Base-by-base conservation (phyloP, 2,113 vertebrate genomes). In the Tympanuchus pallidicinctus region DNA sequence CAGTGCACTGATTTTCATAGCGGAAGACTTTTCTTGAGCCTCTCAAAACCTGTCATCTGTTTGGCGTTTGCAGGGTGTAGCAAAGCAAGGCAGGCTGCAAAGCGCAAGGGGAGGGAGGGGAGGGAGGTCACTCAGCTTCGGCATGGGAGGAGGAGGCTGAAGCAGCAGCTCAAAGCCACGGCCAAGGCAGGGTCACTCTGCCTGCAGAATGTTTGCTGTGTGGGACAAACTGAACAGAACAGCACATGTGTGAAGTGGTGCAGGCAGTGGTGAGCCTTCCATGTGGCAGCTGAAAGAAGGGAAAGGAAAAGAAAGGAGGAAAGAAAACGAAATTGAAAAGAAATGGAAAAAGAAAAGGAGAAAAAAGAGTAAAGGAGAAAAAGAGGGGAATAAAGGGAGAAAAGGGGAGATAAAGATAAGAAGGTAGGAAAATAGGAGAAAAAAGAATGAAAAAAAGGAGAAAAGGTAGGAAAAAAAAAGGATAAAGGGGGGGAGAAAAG, bases 381-480 rank as follows among this genome's bases (percentile, higher is more conserved):
- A 21, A 5, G 4, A 30, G 56, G 30, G 18, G 17, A 28, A 18
- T 14, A 27, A 74, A 42, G 6, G 12, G 4, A 16, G 43, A 5
- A 5, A 16, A 19, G 3, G 3, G 17, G 11, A 22, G 27, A 66
- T 27, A 10, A 40, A 16, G 10, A 15, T 21, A 6, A 25, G 17
- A 47, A 38, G 59, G 22, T 17, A 30, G 16, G 30, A 32, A 57
- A 57, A 57, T 16, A 18, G 54, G 30, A 30, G 15, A 57, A 57
- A 30, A 28, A 28, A 27, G 27, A 28, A 28, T 13, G 14, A 27
- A 19, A 34, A 19, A 32, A 17, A 38, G 14, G 27, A 54, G 24
- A n/a, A 11, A 20, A 19, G 30, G 25, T 47, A 11, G 3, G 1
- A 10, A 3, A 11, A 48, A 6, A 5, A 1, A 11, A n/a, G 4